Percentiles rank a stretch among this genome's conserved stretches.
Evolutionary conservation across 2,888 invertebrate genomes (phyloP).

Genomic region (Elysia crispata): DNA sequence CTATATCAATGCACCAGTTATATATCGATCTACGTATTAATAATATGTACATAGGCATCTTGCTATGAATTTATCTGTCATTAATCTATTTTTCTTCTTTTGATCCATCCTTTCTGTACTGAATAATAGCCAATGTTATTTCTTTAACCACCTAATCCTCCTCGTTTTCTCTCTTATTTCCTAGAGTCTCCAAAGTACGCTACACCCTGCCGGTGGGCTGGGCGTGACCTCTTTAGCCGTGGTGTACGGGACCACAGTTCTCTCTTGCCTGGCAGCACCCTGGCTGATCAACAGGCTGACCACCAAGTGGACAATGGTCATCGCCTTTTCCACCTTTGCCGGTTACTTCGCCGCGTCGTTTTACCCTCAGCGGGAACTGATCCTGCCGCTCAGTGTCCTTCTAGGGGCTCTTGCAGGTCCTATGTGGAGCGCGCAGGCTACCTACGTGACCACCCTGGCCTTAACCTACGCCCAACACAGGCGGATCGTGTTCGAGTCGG

Average conservation of each 20-base stretch:
- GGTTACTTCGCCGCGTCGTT: conserved; percentile 73
- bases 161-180: too few species aligned
- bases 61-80: too few species aligned
- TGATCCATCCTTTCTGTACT: too few species aligned
- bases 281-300: conserved; percentile 70
- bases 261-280: conserved; percentile 74
- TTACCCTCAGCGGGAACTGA: conserved; percentile 68
- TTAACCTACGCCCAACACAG: conserved; percentile 71
- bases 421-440: conserved; percentile 74
- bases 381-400: conserved; percentile 67
- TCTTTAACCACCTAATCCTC: too few species aligned
- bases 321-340: conserved; percentile 67
- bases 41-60: too few species aligned
- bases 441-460: conserved; percentile 72
- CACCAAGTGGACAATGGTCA: conserved; percentile 74
- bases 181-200: conserved; percentile 71
- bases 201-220: conserved; percentile 67
- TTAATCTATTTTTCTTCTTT: too few species aligned
- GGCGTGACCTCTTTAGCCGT: conserved; percentile 73
- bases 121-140: too few species aligned
- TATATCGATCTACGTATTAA: too few species aligned
- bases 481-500: conserved; percentile 58
- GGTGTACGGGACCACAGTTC: conserved; percentile 71
- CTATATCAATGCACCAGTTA: too few species aligned
- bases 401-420: conserved; percentile 73